Conservation (phyloP, 2,888 invertebrate species). For the Zaprionus bogoriensis region DNA sequence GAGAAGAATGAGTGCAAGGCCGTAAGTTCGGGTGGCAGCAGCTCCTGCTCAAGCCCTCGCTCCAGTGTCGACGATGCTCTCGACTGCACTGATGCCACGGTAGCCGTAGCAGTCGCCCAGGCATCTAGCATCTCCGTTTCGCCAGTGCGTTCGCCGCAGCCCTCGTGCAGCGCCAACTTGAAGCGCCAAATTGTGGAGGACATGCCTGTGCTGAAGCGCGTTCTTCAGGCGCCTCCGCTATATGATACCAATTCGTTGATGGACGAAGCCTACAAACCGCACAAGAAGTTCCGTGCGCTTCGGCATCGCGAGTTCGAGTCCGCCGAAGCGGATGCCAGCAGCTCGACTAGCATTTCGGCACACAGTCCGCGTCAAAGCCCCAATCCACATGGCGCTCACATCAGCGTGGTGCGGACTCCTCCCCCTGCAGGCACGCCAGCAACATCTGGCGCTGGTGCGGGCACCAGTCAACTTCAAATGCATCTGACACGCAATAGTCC, state of each 20-base stretch:
- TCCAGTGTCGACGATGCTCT: conserved; percentile 92
- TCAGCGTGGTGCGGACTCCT: conserved; percentile 59
- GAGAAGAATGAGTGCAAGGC: conserved; percentile 92
- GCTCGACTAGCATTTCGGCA: conserved; percentile 81
- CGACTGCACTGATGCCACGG: conserved; percentile 83
- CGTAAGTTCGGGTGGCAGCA: conserved; percentile 88
- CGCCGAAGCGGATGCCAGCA: conserved; percentile 86
- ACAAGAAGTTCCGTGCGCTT: conserved; percentile 96
- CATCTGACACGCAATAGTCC: conserved; percentile 84
- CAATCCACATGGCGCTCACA: conserved; percentile 54
- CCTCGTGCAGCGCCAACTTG: conserved; percentile 71
- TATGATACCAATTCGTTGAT: conserved; percentile 95
- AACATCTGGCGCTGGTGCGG: conserved; percentile 61
- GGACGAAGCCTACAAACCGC: conserved; percentile 97
- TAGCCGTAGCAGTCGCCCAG: conserved; percentile 51
- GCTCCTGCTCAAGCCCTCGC: conserved; percentile 93
- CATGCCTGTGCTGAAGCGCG: conserved; percentile 96
- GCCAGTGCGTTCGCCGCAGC: conserved; percentile 81
- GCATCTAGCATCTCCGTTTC: conserved; percentile 72
- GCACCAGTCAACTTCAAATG: conserved; percentile 82
- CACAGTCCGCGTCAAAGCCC: conserved; percentile 74
- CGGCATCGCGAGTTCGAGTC: conserved; percentile 90
- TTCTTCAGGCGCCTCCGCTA: conserved; percentile 94
- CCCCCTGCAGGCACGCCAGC: conserved; percentile 76
- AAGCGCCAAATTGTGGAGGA: conserved; percentile 89